phyloP scores from a whole-genome alignment of 2,888 invertebrate species.

The Amphimallon solstitiale region DNA sequence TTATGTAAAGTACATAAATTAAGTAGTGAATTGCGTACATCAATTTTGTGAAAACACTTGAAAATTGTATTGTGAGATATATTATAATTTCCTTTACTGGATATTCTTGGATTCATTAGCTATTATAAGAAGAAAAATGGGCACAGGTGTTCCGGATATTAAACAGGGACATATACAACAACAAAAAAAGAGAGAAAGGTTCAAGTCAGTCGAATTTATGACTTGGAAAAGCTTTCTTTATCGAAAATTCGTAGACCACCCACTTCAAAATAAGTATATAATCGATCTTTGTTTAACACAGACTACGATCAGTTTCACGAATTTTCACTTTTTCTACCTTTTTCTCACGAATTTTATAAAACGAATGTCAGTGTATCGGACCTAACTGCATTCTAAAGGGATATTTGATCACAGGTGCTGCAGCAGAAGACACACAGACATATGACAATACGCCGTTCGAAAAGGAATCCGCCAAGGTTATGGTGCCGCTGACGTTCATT shows the following conservation, averaged over 20 bases:
- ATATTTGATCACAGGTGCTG: constrained; percentile 18
- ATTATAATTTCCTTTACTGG: too few species aligned
- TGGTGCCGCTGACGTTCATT: constrained; percentile 27
- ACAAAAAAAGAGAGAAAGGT: constrained; percentile 14
- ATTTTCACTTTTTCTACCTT: constrained; percentile 15
- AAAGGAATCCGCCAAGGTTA: constrained; percentile 38
- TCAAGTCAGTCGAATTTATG: constrained; percentile 13
- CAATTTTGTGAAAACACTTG: too few species aligned
- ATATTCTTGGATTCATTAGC: too few species aligned
- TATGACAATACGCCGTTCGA: constrained; percentile 37
- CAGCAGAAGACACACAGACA: constrained; percentile 17
- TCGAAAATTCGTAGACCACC: constrained; percentile 44
- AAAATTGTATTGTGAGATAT: too few species aligned
- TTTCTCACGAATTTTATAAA: constrained; percentile 9
- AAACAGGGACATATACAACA: background rate
- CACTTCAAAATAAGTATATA: constrained; percentile 38
- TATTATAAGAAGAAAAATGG: constrained; percentile 1
- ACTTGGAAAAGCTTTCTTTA: constrained; percentile 22
- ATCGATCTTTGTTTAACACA: constrained; percentile 40
- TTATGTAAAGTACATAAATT: too few species aligned
- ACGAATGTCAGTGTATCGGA: background rate
- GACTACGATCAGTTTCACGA: constrained; percentile 36
- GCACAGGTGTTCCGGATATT: constrained; percentile 30
- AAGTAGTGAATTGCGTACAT: too few species aligned
- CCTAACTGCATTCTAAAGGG: constrained; percentile 12